phyloP scores from a whole-genome alignment of 2,797 vertebrate genomes.

The Aldrovandia affinis region DNA sequence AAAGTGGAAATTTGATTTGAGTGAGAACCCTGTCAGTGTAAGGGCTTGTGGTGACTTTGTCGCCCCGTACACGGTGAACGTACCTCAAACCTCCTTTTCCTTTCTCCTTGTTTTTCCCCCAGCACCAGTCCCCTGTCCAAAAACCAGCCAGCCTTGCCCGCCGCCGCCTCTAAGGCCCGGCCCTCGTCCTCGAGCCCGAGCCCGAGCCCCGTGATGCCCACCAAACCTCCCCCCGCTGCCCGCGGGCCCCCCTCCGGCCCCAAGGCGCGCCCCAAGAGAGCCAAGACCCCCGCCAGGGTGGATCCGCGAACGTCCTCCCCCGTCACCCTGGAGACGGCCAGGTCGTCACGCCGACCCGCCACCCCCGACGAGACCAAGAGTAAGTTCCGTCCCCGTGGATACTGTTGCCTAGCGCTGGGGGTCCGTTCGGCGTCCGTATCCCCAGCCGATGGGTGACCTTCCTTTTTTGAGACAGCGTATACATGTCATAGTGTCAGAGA shows the following conservation, averaged over 20 bases:
- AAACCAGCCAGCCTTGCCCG: slow-evolving; percentile 82
- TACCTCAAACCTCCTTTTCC: too few relatives aligned
- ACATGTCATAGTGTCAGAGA: too few relatives aligned
- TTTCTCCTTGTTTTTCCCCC: background rate
- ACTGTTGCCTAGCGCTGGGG: background rate
- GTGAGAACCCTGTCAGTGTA: too few relatives aligned
- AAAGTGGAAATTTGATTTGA: too few relatives aligned
- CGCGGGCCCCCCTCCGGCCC: slow-evolving; percentile 77
- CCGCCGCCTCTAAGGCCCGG: slow-evolving; percentile 76
- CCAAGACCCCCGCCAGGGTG: slow-evolving; percentile 64
- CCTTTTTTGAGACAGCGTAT: too few relatives aligned
- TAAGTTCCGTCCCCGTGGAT: slow-evolving; percentile 48
- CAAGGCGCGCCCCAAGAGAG: slow-evolving; percentile 76
- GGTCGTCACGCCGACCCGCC: slow-evolving; percentile 20
- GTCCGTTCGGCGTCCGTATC: background rate
- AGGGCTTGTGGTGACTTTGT: too few relatives aligned
- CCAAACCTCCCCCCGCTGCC: slow-evolving; percentile 66
- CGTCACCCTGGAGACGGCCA: slow-evolving; percentile 30
- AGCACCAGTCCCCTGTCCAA: slow-evolving; percentile 82
- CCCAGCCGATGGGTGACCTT: too few relatives aligned
- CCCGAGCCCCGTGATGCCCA: slow-evolving; percentile 71
- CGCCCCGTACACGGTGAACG: too few relatives aligned
- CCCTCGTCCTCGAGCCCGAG: slow-evolving; percentile 77
- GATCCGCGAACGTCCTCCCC: slow-evolving; percentile 53
- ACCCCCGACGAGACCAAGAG: slow-evolving; percentile 68